Evolutionary conservation across 2,888 invertebrate species (phyloP).

Genomic region (Clunio marinus): DNA sequence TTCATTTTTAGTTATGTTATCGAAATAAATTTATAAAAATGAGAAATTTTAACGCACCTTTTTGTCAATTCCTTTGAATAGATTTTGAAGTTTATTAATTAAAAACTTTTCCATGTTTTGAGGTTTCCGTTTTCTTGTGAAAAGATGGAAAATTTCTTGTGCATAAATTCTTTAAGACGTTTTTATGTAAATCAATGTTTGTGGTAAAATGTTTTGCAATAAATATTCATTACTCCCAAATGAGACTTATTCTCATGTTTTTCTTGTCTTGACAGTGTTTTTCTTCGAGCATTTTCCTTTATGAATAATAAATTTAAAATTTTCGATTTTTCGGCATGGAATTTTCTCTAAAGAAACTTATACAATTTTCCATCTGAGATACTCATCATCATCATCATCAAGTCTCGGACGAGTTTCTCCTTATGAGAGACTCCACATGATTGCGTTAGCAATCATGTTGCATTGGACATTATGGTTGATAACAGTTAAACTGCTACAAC

Average conservation of each 20-base stretch:
- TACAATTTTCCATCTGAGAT: neutral
- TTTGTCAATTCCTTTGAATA: neutral
- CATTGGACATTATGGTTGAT: no score
- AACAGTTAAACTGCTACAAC: no score
- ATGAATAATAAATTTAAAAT: conserved; percentile 24
- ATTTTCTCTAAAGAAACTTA: conserved; percentile 8
- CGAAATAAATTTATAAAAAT: neutral
- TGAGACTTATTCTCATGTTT: neutral
- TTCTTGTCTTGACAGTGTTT: neutral
- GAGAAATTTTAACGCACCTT: conserved; percentile 23
- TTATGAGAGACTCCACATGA: no score
- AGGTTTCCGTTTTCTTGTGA: neutral
- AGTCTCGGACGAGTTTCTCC: no score
- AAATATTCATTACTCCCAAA: neutral
- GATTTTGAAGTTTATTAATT: neutral
- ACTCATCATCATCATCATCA: no score
- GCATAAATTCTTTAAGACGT: neutral
- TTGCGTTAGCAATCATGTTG: no score
- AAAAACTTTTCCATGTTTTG: neutral
- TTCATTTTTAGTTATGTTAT: neutral
- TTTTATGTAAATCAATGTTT: conserved; percentile 1
- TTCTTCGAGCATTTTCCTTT: neutral
- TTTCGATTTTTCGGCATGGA: neutral
- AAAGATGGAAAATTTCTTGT: neutral
- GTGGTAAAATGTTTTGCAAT: conserved; percentile 13